A percentile compares a stretch with the other conserved stretches of the same genome.
Conservation (phyloP, 2,113 vertebrate species). For the Nibea coibor region DNA sequence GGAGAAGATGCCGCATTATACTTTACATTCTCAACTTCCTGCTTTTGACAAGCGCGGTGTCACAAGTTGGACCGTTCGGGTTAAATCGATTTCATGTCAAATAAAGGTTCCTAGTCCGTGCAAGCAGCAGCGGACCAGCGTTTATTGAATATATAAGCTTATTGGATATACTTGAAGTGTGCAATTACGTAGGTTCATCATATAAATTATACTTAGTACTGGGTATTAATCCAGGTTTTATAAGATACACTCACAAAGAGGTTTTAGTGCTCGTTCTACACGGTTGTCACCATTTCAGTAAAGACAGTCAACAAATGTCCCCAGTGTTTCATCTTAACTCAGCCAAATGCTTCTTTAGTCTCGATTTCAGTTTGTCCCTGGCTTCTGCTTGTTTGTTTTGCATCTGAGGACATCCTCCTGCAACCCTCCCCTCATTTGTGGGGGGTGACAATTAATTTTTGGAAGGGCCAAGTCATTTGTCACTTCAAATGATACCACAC, state of each 20-base stretch:
- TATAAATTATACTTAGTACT: neutral
- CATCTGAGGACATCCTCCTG: neutral
- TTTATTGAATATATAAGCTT: neutral
- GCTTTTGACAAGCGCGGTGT: conserved; percentile 78
- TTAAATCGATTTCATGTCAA: neutral
- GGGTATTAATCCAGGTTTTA: neutral
- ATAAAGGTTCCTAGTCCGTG: conserved; percentile 37
- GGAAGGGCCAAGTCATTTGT: too few relatives aligned
- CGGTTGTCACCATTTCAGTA: neutral
- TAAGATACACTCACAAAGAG: neutral
- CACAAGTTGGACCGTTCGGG: conserved; percentile 54
- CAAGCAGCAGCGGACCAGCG: too few relatives aligned
- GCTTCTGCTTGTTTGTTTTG: neutral
- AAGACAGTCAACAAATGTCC: neutral
- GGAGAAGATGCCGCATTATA: conserved; percentile 59
- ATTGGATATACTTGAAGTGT: neutral
- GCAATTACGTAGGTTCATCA: neutral
- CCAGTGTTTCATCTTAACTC: neutral
- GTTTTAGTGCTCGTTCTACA: neutral
- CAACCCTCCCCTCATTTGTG: neutral
- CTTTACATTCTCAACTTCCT: conserved; percentile 80
- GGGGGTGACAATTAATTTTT: too few relatives aligned
- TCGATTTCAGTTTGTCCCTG: neutral
- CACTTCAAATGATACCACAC: too few relatives aligned
- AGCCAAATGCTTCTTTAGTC: neutral